A percentile compares a stretch with the other conserved stretches of the same genome.
These are phyloP conservation scores for Stenchaetothrips biformis DNA, from an alignment of 2,888 invertebrate species.

Conservation along the genomic window DNA sequence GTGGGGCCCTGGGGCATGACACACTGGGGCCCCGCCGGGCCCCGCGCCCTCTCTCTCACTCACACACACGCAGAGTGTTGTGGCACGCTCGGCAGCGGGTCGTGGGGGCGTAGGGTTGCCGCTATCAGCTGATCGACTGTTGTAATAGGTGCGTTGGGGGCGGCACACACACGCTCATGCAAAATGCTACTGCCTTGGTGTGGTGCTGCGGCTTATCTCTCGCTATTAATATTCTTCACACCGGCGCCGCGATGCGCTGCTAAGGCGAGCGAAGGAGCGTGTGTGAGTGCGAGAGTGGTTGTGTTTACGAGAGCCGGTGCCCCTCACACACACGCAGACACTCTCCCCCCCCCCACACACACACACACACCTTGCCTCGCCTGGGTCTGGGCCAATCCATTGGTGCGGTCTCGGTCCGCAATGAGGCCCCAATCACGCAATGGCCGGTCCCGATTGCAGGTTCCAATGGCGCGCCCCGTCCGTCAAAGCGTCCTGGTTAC, in stretches of 20 bases:
- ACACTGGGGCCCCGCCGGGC: not conserved
- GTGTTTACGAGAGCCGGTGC: not conserved
- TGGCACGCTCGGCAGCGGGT: too few relatives aligned
- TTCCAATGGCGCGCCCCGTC: too few relatives aligned
- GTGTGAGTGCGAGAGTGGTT: not conserved
- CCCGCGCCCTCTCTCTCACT: not conserved
- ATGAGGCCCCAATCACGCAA: too few relatives aligned
- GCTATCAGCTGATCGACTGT: constrained; percentile 1
- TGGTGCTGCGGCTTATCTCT: not conserved
- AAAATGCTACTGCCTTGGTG: not conserved
- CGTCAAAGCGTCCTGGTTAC: too few relatives aligned
- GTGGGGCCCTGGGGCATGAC: not conserved
- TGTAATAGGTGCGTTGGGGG: not conserved
- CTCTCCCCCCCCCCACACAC: too few relatives aligned
- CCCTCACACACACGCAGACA: not conserved
- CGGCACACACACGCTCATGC: not conserved
- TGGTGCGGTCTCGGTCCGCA: too few relatives aligned
- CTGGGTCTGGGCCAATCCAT: too few relatives aligned
- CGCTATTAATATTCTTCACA: constrained; percentile 10
- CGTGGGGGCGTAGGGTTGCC: not conserved
- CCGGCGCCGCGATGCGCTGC: not conserved
- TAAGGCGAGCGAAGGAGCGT: not conserved
- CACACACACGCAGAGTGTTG: not conserved
- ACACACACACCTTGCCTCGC: too few relatives aligned
- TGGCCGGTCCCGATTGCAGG: too few relatives aligned